Base-by-base conservation (phyloP, 1,140 invertebrate species). In the Acromyrmex echinatior region DNA sequence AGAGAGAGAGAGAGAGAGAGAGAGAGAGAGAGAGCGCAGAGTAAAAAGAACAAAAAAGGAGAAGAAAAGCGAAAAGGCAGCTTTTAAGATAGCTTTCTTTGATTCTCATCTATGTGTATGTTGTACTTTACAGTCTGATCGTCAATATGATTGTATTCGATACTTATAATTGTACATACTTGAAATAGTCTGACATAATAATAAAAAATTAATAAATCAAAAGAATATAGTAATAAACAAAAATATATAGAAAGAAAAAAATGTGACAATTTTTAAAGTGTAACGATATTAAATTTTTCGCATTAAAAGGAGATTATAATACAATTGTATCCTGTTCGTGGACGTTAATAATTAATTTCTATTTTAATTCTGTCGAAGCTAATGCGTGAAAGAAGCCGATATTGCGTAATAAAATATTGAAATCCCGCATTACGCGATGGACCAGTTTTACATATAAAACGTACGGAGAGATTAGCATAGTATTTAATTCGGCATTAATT, bases 401-500 rank as follows among this genome's bases (percentile, higher is more conserved):
- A 80, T n/a, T 10, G 28, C 35, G 56, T 73, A 10, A 51, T 51
- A 63, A 84, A 76, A 73, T 84, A 76, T 84, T 28, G 70, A 84
- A 76, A 74, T 84, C 35, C 39, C 14, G 14, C 18, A 84, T 82
- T 82, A 53, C 74, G 39, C 25, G 31, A 21, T 16, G 58, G 10
- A 45, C 21, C 39, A 12, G n/a, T 58, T 58, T 60, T 74, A 14
- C 28, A 58, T 31, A 60, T 74, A 74, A 63, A 84, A 82, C n/a
- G 68, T 60, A 76, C 28, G 28, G 28, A 18, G n/a, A 31, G 45
- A 86, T 86, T 66, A 86, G 49, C 73, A 39, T 39, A 31, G 74
- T 51, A 86, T 86, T 86, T 79, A 86, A 86, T 77, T 86, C 49
- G 60, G 53, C 70, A 58, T 76, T 84, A 84, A 84, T 76, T 84